Percentiles rank a stretch among this genome's conserved stretches.
Conservation (phyloP, 2,797 vertebrate species). For the Sebastes diaconus region DNA sequence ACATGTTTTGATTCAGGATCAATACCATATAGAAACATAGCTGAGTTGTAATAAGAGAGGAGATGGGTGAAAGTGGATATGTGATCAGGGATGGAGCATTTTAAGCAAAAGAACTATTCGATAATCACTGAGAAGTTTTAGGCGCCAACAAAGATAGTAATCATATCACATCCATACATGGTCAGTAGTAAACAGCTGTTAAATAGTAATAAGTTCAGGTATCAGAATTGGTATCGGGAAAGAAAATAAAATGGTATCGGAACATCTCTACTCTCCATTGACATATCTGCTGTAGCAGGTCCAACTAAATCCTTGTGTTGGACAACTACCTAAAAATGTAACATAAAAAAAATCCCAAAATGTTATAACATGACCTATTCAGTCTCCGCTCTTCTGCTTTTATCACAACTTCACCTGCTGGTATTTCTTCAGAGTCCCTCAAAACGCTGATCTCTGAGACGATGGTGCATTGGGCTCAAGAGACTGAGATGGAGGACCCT, state of each 20-base stretch:
- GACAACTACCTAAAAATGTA: not conserved
- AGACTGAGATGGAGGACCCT: slow-evolving; percentile 89
- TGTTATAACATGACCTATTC: rapidly evolving
- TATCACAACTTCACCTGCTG: not conserved
- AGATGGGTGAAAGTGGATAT: not conserved
- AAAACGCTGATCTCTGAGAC: slow-evolving; percentile 91
- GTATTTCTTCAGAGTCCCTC: slow-evolving; percentile 83
- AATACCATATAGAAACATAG: not conserved
- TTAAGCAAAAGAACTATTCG: not conserved
- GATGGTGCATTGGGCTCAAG: slow-evolving; percentile 92
- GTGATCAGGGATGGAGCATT: not conserved
- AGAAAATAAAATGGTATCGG: too few species aligned
- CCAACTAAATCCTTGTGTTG: not conserved
- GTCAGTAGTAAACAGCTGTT: too few species aligned
- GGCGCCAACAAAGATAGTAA: too few species aligned
- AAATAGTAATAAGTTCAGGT: too few species aligned
- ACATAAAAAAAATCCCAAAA: not conserved
- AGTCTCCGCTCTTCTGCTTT: not conserved
- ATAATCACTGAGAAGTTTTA: not conserved
- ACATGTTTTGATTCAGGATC: not conserved
- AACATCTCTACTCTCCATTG: too few species aligned
- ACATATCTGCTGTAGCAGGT: not conserved
- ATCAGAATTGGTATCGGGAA: too few species aligned
- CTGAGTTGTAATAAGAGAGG: not conserved
- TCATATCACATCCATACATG: too few species aligned